Evolutionary conservation across 2,113 vertebrate species (phyloP).

Genomic region (Psephotus haematonotus): DNA sequence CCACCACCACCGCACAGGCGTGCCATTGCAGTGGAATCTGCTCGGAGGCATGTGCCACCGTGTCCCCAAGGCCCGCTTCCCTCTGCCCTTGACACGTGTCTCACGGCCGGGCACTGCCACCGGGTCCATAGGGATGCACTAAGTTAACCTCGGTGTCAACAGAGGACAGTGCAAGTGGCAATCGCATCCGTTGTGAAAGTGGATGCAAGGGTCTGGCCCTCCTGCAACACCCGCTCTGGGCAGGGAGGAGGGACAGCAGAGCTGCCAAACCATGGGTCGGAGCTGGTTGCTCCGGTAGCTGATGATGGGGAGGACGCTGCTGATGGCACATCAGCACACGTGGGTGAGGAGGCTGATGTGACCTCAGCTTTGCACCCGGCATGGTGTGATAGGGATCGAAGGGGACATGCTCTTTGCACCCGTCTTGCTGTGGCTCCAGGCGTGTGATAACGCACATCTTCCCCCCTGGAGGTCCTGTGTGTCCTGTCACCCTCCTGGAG

Average conservation of each 20-base stretch:
- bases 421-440: neutral
- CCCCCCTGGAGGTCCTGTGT: accelerated
- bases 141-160: neutral
- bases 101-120: neutral
- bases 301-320: neutral
- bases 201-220: neutral
- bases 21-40: constrained; percentile 49
- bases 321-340: neutral
- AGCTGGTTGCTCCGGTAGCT: neutral
- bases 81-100: constrained; percentile 24
- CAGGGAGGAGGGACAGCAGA: neutral
- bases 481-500: neutral
- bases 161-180: neutral
- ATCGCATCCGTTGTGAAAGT: accelerated
- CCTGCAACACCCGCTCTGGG: neutral
- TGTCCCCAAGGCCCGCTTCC: neutral
- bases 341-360: neutral
- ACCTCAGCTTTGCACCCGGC: neutral
- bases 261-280: neutral
- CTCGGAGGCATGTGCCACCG: neutral
- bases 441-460: neutral
- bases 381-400: neutral
- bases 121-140: neutral
- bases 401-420: neutral
- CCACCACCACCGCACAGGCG: neutral